Evolutionary conservation across 2,888 invertebrate genomes (phyloP), one percentile per base, ranked within the genome.

Genomic region (Listrodromus nycthemerus): DNA sequence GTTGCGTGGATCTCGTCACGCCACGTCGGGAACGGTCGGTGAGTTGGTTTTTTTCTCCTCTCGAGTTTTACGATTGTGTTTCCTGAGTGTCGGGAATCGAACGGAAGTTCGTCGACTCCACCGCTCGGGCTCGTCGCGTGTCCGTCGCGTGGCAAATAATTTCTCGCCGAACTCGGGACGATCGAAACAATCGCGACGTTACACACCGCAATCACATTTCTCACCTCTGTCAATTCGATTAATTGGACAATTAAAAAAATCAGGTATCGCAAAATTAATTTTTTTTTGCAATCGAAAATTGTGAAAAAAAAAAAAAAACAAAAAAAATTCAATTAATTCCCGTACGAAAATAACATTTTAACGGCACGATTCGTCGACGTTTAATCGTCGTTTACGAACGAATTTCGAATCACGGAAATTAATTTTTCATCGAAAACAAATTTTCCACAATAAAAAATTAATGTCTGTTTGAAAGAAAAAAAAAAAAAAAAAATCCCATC

Each of bases 1-100:
- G 81, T 71, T 79, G 45, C 75, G 76, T 79, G 78, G 19, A 67
- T 76, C 30, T 63, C 84, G 82, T 85, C 82, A 84, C 85, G 74
- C 80, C 63, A 83, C 58, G 67, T 63, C 50, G 19, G 41, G 24
- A 27, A 55, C 58, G 58, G 45, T 66, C 52, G 37, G 55, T 30
- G 61, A 48, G 65, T 50, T 45, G 45, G 48, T 66, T 71, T 58
- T 65, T 21, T 71, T 71, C 55, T 66, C 65, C 55, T 27, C 45
- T 21, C 65, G 45, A 48, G 55, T 8, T 27, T 19, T 19, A 63
- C 41, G 52, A 55, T 30, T 69, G 73, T 78, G 41, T 75, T 84
- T 81, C 82, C 78, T 79, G 79, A 41, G 41, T 41, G 41, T 13
- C 41, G 41, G 16, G 41, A 13, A 4, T 16, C 41, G 41, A 41